Conservation (phyloP, 1,140 invertebrate genomes). For the Diploscapter pachys region DNA sequence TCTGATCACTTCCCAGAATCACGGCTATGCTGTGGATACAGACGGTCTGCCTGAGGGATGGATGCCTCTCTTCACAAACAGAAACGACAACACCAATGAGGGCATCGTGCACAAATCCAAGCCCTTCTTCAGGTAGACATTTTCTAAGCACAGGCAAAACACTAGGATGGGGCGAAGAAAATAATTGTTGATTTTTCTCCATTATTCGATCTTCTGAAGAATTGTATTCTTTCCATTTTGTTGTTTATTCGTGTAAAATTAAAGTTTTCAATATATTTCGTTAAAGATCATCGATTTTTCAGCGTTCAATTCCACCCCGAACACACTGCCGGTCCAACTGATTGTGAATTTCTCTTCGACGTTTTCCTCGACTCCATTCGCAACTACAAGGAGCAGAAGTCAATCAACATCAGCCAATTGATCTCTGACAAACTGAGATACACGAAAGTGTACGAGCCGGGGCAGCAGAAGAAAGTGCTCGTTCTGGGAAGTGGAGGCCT, state of each 20-base stretch:
- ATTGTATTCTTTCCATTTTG: too few relatives aligned
- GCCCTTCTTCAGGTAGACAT: slow-evolving; percentile 73
- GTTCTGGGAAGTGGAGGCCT: slow-evolving; percentile 96
- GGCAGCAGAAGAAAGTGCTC: slow-evolving; percentile 75
- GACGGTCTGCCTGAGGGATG: slow-evolving; percentile 71
- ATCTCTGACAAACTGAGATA: slow-evolving; percentile 43
- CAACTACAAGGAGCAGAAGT: neutral
- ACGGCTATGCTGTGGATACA: slow-evolving; percentile 87
- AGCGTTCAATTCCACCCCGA: slow-evolving; percentile 99
- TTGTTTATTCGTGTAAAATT: too few relatives aligned
- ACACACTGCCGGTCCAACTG: slow-evolving; percentile 89
- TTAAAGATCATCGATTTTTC: slow-evolving; percentile 21
- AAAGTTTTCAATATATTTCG: too few relatives aligned
- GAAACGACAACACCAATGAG: slow-evolving; percentile 81
- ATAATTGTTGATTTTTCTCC: slow-evolving; percentile 1
- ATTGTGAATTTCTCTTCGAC: slow-evolving; percentile 90
- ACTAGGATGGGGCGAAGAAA: too few relatives aligned
- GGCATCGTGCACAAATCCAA: slow-evolving; percentile 78
- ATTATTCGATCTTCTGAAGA: too few relatives aligned
- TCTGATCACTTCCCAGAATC: slow-evolving; percentile 98
- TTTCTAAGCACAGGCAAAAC: too few relatives aligned
- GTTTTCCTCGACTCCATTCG: slow-evolving; percentile 74
- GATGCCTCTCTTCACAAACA: slow-evolving; percentile 86
- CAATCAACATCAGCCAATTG: slow-evolving; percentile 35
- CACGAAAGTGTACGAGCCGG: slow-evolving; percentile 30